Evolutionary conservation across 2,113 vertebrate species (phyloP).

Genomic region (Salvator merianae): DNA sequence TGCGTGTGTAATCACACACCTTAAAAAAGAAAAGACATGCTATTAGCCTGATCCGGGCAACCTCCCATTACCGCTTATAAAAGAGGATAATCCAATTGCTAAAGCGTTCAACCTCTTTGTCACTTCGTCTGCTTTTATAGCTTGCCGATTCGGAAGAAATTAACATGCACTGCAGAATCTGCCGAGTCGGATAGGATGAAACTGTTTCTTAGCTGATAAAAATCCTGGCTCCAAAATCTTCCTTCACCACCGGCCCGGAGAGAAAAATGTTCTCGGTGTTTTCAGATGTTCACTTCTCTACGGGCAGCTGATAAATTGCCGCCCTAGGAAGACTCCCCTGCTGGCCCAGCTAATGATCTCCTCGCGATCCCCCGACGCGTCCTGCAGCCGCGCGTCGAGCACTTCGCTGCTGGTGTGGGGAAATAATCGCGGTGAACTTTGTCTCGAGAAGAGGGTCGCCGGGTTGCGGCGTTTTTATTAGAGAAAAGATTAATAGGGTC

Average conservation of each 20-base stretch:
- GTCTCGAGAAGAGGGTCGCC: not conserved
- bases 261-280: not conserved
- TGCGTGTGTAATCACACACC: too few species aligned
- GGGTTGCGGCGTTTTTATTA: conserved; percentile 12
- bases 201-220: not conserved
- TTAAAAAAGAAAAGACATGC: not conserved
- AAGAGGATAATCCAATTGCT: rapidly evolving
- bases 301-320: conserved; percentile 72
- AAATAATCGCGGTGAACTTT: conserved; percentile 11
- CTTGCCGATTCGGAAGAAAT: too few species aligned
- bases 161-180: not conserved
- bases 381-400: not conserved
- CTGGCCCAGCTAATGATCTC: conserved; percentile 59
- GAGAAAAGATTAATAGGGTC: conserved; percentile 20
- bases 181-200: not conserved
- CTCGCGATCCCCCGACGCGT: conserved; percentile 34
- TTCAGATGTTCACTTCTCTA: conserved; percentile 58
- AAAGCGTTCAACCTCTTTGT: rapidly evolving
- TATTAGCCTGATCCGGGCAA: not conserved
- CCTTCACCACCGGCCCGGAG: not conserved
- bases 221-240: not conserved
- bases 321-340: conserved; percentile 61
- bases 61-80: not conserved
- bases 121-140: not conserved
- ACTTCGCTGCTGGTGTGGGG: not conserved